A percentile compares a stretch with the other conserved stretches of the same genome.
These are phyloP conservation scores for Eucera pruinosa DNA, from an alignment of 2,888 invertebrate species.

Conservation along the genomic window DNA sequence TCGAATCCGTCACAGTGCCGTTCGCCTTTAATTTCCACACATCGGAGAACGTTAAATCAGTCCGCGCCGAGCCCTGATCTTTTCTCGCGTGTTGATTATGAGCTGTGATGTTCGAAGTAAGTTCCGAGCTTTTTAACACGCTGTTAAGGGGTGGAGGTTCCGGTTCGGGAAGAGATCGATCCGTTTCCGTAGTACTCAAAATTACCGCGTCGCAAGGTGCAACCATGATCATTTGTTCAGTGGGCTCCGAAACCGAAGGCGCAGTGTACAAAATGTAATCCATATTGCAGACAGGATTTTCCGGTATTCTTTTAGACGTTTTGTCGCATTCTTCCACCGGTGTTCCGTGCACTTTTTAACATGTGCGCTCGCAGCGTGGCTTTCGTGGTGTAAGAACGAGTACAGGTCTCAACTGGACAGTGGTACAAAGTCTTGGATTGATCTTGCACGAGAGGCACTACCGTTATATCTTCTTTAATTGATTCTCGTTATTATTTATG, in stretches of 20 bases:
- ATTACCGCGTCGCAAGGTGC: constrained; percentile 74
- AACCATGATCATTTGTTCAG: constrained; percentile 75
- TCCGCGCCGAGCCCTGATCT: constrained; percentile 80
- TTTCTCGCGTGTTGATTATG: constrained; percentile 49
- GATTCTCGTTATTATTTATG: constrained; percentile 25
- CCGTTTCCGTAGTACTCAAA: constrained; percentile 59
- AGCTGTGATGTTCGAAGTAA: constrained; percentile 4
- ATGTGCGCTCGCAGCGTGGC: constrained; percentile 84
- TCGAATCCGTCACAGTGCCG: constrained; percentile 53
- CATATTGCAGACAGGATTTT: constrained; percentile 49
- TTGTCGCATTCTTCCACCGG: constrained; percentile 63
- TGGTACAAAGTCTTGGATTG: constrained; percentile 59
- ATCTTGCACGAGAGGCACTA: constrained; percentile 36
- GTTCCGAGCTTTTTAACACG: constrained; percentile 43
- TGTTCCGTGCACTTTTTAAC: constrained; percentile 81
- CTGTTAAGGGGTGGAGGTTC: constrained; percentile 69
- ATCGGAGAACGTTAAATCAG: constrained; percentile 77
- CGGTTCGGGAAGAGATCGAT: constrained; percentile 66
- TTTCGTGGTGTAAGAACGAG: constrained; percentile 83
- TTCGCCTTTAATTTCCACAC: constrained; percentile 77
- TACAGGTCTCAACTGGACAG: constrained; percentile 85
- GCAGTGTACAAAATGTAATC: constrained; percentile 74
- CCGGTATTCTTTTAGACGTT: constrained; percentile 50
- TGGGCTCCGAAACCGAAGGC: constrained; percentile 59
- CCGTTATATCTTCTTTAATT: constrained; percentile 15